Evolutionary conservation across 2,113 vertebrate genomes (phyloP), one percentile per base, ranked within the genome.

Genomic region (Taurulus bubalis): DNA sequence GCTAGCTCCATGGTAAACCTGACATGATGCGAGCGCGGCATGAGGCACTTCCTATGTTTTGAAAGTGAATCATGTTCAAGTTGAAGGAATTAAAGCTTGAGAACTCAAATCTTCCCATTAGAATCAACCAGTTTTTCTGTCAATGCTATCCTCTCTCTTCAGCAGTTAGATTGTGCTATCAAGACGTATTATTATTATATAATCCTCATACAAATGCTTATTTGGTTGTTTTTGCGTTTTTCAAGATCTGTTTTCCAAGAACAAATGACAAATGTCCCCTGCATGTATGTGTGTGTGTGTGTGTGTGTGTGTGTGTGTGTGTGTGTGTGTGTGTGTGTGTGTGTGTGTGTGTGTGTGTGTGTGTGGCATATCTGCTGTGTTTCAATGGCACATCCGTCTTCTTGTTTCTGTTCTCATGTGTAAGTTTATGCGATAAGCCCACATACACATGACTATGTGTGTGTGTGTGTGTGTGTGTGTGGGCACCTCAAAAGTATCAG

Each of bases 401-500:
- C 45, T 47, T 71, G 34, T 74, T 32, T 66, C 16, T 51, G 47
- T 40, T 22, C 16, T 38, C 32, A 16, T 15, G 47, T 24, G 60
- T 42, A 47, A 6, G n/a, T 42, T 28, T n/a, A 77, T 78, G 22
- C 53, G 14, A 56, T 26, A 24, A 56, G 24, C 53, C 24, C n/a
- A 24, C 51, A 12, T n/a, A n/a, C n/a, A n/a, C n/a, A n/a, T n/a
- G n/a, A n/a, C n/a, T n/a, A n/a, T n/a, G 26, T 5, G 8, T 12
- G 32, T 20, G 59, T 78, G 56, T 58, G 63, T 62, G 26, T 26
- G 16, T 51, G 70, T 72, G 42, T 55, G 63, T 42, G 28, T 53
- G 51, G 59, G 24, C 30, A 75, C 66, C 77, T 81, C 71, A 51
- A 78, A 84, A 81, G 80, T 72, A 71, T 45, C 74, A 71, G 68